Percentiles rank a stretch among this genome's conserved stretches.
phyloP scores from a whole-genome alignment of 2,797 vertebrate species.

The Lithobates sylvaticus region DNA sequence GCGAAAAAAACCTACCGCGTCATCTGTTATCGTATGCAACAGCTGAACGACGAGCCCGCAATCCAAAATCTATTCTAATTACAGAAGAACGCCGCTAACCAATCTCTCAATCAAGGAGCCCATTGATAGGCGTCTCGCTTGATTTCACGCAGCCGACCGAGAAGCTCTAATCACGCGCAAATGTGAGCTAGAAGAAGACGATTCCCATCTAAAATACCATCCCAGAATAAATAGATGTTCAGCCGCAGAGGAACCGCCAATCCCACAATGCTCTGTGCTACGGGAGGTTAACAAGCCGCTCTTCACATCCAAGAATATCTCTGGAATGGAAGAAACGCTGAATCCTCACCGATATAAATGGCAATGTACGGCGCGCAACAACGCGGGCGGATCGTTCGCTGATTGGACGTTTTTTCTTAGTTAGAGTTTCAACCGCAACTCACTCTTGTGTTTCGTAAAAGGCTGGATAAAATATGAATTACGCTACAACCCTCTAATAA shows the following conservation, averaged over 20 bases:
- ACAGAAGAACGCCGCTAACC: neutral
- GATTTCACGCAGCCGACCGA: constrained; percentile 10
- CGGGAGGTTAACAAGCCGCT: neutral
- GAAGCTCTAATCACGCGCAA: constrained; percentile 23
- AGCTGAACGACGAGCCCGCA: neutral
- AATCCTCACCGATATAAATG: too few relatives aligned
- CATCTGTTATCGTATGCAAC: constrained; percentile 35
- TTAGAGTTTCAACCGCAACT: too few relatives aligned
- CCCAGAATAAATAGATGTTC: constrained; percentile 3
- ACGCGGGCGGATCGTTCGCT: too few relatives aligned
- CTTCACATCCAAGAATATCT: constrained; percentile 3
- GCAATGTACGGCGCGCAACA: too few relatives aligned
- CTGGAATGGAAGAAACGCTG: too few relatives aligned
- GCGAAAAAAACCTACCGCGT: constrained; percentile 7
- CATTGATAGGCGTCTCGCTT: constrained; percentile 8
- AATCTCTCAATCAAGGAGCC: constrained; percentile 24
- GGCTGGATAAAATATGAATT: too few relatives aligned
- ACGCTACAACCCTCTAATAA: too few relatives aligned
- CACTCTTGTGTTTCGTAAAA: too few relatives aligned
- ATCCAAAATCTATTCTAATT: constrained; percentile 16
- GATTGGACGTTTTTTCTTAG: too few relatives aligned
- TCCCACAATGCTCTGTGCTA: constrained; percentile 7
- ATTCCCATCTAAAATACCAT: neutral
- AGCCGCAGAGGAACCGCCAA: neutral
- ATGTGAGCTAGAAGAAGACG: neutral